Evolutionary conservation across 2,797 vertebrate species (phyloP).

Genomic region (Pagetopsis macropterus): DNA sequence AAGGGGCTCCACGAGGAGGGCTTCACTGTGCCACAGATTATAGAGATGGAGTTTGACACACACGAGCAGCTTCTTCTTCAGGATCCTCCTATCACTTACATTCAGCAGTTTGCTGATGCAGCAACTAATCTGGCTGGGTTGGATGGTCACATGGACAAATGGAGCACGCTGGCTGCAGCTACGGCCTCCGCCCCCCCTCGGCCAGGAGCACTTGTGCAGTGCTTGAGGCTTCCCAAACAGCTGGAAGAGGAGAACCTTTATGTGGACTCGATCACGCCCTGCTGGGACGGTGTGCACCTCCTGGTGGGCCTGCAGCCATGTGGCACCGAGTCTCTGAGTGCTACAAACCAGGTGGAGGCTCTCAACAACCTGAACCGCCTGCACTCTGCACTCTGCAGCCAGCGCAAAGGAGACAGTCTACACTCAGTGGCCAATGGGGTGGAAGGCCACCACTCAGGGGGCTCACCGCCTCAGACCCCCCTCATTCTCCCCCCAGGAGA

Average conservation of each 20-base stretch:
- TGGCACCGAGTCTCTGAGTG: slow-evolving; percentile 90
- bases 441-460: slow-evolving; percentile 86
- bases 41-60: slow-evolving; percentile 98
- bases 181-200: slow-evolving; percentile 80
- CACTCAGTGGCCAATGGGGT: slow-evolving; percentile 83
- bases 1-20: slow-evolving; percentile 98
- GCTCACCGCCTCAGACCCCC: slow-evolving; percentile 86
- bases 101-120: slow-evolving; percentile 98
- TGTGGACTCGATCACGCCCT: slow-evolving; percentile 97
- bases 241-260: slow-evolving; percentile 96
- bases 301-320: slow-evolving; percentile 93
- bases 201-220: slow-evolving; percentile 95
- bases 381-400: slow-evolving; percentile 95
- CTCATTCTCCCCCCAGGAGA: slow-evolving; percentile 84
- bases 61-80: slow-evolving; percentile 97
- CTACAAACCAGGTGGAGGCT: slow-evolving; percentile 98
- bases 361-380: slow-evolving; percentile 99
- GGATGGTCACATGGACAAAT: slow-evolving; percentile 93
- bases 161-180: slow-evolving; percentile 87
- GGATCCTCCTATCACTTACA: slow-evolving; percentile 98
- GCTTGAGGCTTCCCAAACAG: slow-evolving; percentile 93
- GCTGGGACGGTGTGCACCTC: slow-evolving; percentile 96
- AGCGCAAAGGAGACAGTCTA: slow-evolving; percentile 89
- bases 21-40: slow-evolving; percentile 98
- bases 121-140: slow-evolving; percentile 89